A percentile compares a stretch with the other conserved stretches of the same genome.
phyloP scores from a whole-genome alignment of 2,888 invertebrate species.

The Lepidocyrtinus sp. region DNA sequence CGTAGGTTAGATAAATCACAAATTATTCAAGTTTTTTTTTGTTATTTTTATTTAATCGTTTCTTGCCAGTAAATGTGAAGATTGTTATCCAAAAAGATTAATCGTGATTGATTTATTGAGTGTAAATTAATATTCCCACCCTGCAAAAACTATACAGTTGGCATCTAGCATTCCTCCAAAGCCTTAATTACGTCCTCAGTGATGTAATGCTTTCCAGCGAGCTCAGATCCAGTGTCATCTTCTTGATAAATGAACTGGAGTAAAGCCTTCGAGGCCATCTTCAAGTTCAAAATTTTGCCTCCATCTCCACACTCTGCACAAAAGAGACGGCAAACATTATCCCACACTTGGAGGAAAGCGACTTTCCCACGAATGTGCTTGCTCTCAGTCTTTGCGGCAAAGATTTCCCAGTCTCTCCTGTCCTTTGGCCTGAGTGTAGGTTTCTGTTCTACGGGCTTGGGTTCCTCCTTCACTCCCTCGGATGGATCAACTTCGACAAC shows the following conservation, averaged over 20 bases:
- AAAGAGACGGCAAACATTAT: slow-evolving; percentile 57
- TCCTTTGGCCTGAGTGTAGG: no score
- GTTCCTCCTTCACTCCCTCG: no score
- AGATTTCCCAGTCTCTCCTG: no score
- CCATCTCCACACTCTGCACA: slow-evolving; percentile 36
- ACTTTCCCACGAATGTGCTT: slow-evolving; percentile 27
- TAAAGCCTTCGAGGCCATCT: slow-evolving; percentile 55
- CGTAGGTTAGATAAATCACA: no score
- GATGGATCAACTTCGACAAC: no score
- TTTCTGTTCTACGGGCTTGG: no score
- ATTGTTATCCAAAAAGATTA: no score
- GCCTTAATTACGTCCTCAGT: slow-evolving; percentile 35
- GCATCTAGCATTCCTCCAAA: slow-evolving; percentile 27
- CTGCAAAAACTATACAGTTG: not conserved
- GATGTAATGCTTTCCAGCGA: slow-evolving; percentile 53
- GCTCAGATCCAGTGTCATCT: slow-evolving; percentile 50
- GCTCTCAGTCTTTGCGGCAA: not conserved
- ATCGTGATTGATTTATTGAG: not conserved
- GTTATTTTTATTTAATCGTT: no score
- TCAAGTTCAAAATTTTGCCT: slow-evolving; percentile 43
- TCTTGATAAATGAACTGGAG: slow-evolving; percentile 39
- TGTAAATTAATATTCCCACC: no score
- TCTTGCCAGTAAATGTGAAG: no score
- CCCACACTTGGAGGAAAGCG: slow-evolving; percentile 46
- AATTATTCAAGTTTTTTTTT: no score